Percentiles rank a stretch among this genome's conserved stretches.
phyloP scores from a whole-genome alignment of 2,113 vertebrate species.

The Eclectus roratus region DNA sequence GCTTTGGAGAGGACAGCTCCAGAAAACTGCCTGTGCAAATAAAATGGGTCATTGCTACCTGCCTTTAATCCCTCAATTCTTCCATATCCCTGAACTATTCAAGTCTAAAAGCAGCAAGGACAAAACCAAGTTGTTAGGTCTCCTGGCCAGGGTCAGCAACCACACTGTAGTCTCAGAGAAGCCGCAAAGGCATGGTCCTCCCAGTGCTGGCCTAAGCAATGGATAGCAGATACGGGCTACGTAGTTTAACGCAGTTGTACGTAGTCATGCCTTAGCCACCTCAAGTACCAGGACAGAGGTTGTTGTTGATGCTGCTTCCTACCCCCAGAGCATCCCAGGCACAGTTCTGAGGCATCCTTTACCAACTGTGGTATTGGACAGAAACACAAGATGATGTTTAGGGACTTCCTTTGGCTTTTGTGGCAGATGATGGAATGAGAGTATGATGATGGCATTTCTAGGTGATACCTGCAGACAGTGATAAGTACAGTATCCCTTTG shows the following conservation, averaged over 20 bases:
- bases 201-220: background rate
- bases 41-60: background rate
- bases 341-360: background rate
- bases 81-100: background rate
- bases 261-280: background rate
- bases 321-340: background rate
- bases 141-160: background rate
- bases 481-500: background rate
- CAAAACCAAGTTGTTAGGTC: background rate
- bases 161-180: background rate
- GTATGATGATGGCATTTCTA: background rate
- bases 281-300: background rate
- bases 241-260: fast-evolving
- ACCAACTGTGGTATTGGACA: background rate
- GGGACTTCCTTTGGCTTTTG: background rate
- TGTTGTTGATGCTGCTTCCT: background rate
- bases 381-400: background rate
- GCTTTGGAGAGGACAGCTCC: background rate
- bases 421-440: background rate
- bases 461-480: background rate
- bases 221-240: background rate
- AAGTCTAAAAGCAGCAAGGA: background rate
- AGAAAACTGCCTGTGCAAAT: background rate
- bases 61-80: background rate
- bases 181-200: background rate